Percentiles rank a stretch among this genome's conserved stretches.
Evolutionary conservation across 2,113 vertebrate genomes (phyloP).

Genomic region (Albula glossodonta): DNA sequence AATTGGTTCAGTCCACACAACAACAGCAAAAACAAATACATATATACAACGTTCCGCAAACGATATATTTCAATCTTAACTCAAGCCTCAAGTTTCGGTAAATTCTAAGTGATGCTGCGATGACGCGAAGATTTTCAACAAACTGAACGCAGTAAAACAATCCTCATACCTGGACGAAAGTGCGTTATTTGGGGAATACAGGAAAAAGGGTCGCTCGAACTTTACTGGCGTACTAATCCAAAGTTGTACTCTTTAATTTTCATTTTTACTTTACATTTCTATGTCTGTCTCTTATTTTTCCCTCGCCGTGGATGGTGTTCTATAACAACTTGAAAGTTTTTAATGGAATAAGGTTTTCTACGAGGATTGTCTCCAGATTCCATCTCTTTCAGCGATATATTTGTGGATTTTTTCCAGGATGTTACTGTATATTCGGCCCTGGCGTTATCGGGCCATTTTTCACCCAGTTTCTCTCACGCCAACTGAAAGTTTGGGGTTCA

Average conservation of each 20-base stretch:
- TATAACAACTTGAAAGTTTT: constrained; percentile 39
- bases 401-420: constrained; percentile 71
- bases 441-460: constrained; percentile 69
- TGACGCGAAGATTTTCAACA: constrained; percentile 46
- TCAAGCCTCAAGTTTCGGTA: background rate
- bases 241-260: constrained; percentile 30
- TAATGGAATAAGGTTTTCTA: constrained; percentile 54
- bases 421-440: constrained; percentile 73
- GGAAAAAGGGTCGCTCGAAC: constrained; percentile 50
- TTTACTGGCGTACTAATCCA: constrained; percentile 32
- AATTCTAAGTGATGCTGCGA: constrained; percentile 51
- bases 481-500: constrained; percentile 63
- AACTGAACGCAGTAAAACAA: constrained; percentile 46
- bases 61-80: background rate
- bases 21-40: constrained; percentile 17
- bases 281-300: background rate
- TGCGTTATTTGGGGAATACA: constrained; percentile 50
- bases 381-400: constrained; percentile 55
- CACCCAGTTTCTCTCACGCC: constrained; percentile 56
- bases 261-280: constrained; percentile 24
- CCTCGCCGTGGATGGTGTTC: constrained; percentile 51
- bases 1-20: constrained; percentile 25
- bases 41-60: constrained; percentile 4
- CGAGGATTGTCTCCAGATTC: constrained; percentile 57
- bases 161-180: constrained; percentile 53